Conservation (phyloP, 2,797 vertebrate species). For the Schizothorax lantsangensis region DNA sequence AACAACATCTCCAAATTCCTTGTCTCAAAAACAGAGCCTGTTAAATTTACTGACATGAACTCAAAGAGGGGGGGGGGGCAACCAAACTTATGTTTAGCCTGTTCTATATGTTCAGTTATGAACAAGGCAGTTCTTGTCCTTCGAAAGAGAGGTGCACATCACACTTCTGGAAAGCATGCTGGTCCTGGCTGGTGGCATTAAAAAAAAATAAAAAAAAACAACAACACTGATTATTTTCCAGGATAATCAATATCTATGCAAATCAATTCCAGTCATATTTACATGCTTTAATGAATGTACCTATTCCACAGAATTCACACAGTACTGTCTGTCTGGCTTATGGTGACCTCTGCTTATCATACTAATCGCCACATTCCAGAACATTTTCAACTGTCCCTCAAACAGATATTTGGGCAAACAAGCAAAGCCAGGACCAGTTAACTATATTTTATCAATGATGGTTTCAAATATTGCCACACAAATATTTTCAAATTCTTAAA, state of each 20-base stretch:
- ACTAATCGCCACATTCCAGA: not conserved
- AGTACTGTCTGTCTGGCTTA: not conserved
- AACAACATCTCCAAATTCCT: no score
- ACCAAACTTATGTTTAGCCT: not conserved
- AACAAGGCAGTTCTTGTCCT: not conserved
- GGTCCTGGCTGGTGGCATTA: not conserved
- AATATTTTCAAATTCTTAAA: no score
- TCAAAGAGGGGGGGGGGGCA: no score
- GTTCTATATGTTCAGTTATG: not conserved
- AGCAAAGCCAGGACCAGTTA: not conserved
- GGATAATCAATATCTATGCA: not conserved
- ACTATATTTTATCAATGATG: not conserved
- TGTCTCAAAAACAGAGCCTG: no score
- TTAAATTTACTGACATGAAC: no score
- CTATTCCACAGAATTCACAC: not conserved
- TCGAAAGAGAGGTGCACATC: not conserved
- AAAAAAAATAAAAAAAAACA: not conserved
- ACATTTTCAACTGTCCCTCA: not conserved
- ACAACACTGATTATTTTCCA: not conserved
- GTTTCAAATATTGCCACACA: no score
- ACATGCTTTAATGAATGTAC: not conserved
- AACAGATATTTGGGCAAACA: not conserved
- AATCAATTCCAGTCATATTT: not conserved
- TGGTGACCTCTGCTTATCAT: not conserved
- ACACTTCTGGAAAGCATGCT: not conserved